Base-by-base conservation (phyloP, 2,797 vertebrate species). In the Choloepus didactylus region DNA sequence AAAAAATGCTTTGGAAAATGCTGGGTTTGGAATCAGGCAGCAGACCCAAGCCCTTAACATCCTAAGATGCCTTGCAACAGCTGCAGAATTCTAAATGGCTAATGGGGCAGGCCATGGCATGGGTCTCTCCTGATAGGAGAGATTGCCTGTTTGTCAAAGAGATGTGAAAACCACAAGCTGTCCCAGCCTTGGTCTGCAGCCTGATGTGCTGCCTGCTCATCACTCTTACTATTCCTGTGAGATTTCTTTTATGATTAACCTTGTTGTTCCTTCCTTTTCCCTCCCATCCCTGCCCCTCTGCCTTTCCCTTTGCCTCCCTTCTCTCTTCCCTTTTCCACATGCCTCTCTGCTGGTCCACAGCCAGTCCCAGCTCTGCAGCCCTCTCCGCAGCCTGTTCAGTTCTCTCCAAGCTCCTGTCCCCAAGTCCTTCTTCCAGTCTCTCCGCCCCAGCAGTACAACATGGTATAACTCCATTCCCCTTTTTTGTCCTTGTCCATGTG, bases 381-480 rank as follows among this genome's bases (percentile, higher is more conserved):
- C 97, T 99, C 99, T 99, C 98, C 98, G 60, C 99, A 99, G 99
- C 99, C 99, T 98, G 99, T 99, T 98, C 98, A 98, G 98, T 99
- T 99, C 98, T 99, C 99, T 98, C 98, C 98, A 98, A 99, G 99
- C 98, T 99, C 99, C 99, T 99, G 99, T 98, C 99, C 99, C 99
- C 99, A 99, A 98, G 99, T 99, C 98, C 99, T 99, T 98, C 99
- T 99, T 99, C 99, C 99, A 98, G 99, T 99, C 98, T 99, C 99
- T 99, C 99, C 99, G 98, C 99, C 99, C 98, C 99, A 99, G 99
- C 99, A 99, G 99, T 99, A 99, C 99, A 99, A 99, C 98, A 99
- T 99, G 99, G 99, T 99, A 99, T 98, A 99, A 98, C 70, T 96
- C 96, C 94, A 84, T 96, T 98, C 96, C 97, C 97, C 95, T 84